Percentiles rank a stretch among this genome's conserved stretches.
These are phyloP conservation scores for Salarias fasciatus DNA, from an alignment of 2,797 vertebrate genomes.

Conservation along the genomic window DNA sequence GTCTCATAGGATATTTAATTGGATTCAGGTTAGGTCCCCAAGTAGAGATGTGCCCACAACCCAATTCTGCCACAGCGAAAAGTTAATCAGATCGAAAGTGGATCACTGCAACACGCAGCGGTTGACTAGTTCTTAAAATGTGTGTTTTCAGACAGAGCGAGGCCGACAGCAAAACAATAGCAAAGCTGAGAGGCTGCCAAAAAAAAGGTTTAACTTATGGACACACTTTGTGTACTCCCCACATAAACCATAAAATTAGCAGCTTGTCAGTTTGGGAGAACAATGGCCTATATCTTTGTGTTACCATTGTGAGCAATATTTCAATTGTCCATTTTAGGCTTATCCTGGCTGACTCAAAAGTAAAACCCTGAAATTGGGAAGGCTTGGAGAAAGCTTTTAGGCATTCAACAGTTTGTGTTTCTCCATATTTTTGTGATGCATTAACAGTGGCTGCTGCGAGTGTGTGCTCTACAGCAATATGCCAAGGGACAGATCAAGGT, in stretches of 20 bases:
- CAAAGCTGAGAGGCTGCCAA: background rate
- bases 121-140: constrained; percentile 36
- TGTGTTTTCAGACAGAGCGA: constrained; percentile 21
- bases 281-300: constrained; percentile 99
- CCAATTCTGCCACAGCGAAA: constrained; percentile 81
- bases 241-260: constrained; percentile 53
- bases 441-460: constrained; percentile 97
- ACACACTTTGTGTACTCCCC: constrained; percentile 74
- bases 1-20: constrained; percentile 80
- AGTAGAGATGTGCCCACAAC: constrained; percentile 80
- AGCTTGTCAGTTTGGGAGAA: constrained; percentile 66
- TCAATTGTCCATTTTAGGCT: constrained; percentile 84
- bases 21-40: constrained; percentile 87
- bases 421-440: constrained; percentile 87
- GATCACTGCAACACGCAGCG: constrained; percentile 54
- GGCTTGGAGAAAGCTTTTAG: constrained; percentile 91
- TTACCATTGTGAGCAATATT: constrained; percentile 81
- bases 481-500: constrained; percentile 90
- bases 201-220: background rate
- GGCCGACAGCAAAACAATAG: constrained; percentile 18
- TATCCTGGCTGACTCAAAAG: constrained; percentile 96
- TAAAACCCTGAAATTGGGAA: constrained; percentile 86
- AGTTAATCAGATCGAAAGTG: constrained; percentile 77
- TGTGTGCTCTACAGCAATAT: constrained; percentile 96
- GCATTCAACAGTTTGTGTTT: constrained; percentile 85